Evolutionary conservation across 2,888 invertebrate genomes (phyloP).

Genomic region (Tipula lateralis): DNA sequence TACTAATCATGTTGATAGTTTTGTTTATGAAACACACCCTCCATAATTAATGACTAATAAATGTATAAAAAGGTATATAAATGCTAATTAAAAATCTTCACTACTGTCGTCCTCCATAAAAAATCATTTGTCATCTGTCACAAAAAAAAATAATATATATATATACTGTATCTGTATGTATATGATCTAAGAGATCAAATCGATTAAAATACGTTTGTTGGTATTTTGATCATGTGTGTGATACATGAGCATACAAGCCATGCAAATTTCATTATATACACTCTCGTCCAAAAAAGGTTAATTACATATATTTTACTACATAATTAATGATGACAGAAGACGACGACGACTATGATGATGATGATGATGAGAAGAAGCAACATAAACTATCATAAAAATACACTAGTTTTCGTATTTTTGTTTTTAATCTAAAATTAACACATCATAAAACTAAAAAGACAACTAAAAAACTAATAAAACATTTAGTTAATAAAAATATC

Average conservation of each 20-base stretch:
- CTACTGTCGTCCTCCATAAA: slow-evolving; percentile 4
- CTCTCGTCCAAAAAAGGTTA: background rate
- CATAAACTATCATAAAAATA: background rate
- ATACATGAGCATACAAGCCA: background rate
- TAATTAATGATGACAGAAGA: slow-evolving; percentile 19
- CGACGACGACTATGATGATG: background rate
- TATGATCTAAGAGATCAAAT: background rate
- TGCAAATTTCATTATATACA: background rate
- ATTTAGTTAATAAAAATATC: background rate
- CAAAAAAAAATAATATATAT: background rate
- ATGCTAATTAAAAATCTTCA: slow-evolving; percentile 19
- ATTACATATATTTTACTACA: slow-evolving; percentile 15
- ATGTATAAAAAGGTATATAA: background rate
- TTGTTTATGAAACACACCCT: background rate
- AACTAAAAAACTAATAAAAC: background rate
- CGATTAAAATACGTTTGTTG: background rate
- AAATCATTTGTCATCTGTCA: slow-evolving; percentile 12
- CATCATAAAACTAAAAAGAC: slow-evolving; percentile 24
- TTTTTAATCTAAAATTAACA: background rate
- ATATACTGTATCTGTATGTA: background rate
- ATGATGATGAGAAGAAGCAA: background rate
- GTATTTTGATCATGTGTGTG: background rate
- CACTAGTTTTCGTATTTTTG: background rate
- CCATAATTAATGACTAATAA: slow-evolving; percentile 19
- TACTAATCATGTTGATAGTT: background rate